Percentiles rank a stretch among this genome's conserved stretches.
These are phyloP conservation scores for Sebastiscus tertius DNA, from an alignment of 2,797 vertebrate genomes.

Conservation along the genomic window DNA sequence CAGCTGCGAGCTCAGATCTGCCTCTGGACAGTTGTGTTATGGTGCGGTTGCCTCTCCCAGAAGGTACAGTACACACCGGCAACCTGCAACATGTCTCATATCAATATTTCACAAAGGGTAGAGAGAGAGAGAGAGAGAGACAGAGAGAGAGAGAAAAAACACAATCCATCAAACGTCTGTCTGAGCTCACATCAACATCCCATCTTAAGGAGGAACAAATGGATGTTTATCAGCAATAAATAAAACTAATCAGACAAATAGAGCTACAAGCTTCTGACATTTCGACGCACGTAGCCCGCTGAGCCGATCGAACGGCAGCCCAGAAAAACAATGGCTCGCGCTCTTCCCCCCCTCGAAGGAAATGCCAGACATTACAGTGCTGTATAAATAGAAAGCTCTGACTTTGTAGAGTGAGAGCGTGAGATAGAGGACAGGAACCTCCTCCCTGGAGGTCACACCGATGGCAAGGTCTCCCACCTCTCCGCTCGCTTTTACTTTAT, in stretches of 20 bases:
- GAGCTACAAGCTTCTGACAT: constrained; percentile 66
- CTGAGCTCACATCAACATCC: neutral
- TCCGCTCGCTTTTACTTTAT: constrained; percentile 30
- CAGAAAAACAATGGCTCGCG: constrained; percentile 81
- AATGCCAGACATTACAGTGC: constrained; percentile 84
- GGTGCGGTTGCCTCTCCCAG: neutral
- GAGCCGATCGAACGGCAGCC: constrained; percentile 69
- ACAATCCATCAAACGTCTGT: neutral
- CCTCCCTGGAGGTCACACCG: constrained; percentile 72
- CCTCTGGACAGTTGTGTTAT: neutral
- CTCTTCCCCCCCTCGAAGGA: constrained; percentile 70
- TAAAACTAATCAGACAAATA: constrained; percentile 51
- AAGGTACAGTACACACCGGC: neutral
- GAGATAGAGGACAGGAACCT: constrained; percentile 77
- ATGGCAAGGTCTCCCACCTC: constrained; percentile 65
- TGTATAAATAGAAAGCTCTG: constrained; percentile 83
- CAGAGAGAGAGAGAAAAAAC: too few relatives aligned
- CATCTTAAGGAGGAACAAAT: constrained; percentile 13
- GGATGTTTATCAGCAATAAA: constrained; percentile 38
- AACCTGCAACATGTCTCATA: neutral
- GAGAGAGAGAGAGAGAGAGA: neutral
- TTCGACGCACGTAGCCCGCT: constrained; percentile 57
- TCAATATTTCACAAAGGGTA: constrained; percentile 14
- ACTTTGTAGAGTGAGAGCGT: constrained; percentile 68
- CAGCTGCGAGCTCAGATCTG: constrained; percentile 27